Evolutionary conservation across 2,888 invertebrate species (phyloP).

Genomic region (Lycaena phlaeas): DNA sequence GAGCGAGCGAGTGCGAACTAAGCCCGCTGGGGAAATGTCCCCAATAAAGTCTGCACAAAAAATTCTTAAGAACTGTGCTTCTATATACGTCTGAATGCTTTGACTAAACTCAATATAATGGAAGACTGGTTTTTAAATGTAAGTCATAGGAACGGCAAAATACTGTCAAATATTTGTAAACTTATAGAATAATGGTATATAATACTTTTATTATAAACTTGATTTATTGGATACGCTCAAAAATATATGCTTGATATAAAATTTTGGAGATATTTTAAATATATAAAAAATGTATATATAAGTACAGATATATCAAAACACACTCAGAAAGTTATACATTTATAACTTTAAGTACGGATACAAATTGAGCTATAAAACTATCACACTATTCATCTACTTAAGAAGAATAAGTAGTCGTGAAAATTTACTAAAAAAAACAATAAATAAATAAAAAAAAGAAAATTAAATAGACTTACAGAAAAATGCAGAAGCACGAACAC

Average conservation of each 20-base stretch:
- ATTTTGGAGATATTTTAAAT: not conserved
- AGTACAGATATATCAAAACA: not conserved
- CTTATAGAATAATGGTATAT: not conserved
- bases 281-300: not conserved
- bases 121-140: not conserved
- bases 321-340: slow-evolving; percentile 2
- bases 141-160: slow-evolving; percentile 2
- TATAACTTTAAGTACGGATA: slow-evolving; percentile 34
- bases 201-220: not conserved
- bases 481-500: slow-evolving; percentile 51
- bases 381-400: slow-evolving; percentile 48
- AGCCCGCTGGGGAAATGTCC: too few species aligned
- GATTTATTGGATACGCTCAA: slow-evolving; percentile 5
- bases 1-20: too few species aligned
- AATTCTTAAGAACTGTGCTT: too few species aligned
- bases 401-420: slow-evolving; percentile 42
- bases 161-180: not conserved
- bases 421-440: slow-evolving; percentile 31
- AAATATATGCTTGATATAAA: not conserved
- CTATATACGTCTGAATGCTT: too few species aligned
- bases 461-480: slow-evolving; percentile 25
- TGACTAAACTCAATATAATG: not conserved
- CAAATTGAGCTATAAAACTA: slow-evolving; percentile 56
- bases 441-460: slow-evolving; percentile 30
- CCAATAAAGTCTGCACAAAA: too few species aligned